Base-by-base conservation (phyloP, 64 coral and sea anemone species). In the Cladopsammia gracilis region DNA sequence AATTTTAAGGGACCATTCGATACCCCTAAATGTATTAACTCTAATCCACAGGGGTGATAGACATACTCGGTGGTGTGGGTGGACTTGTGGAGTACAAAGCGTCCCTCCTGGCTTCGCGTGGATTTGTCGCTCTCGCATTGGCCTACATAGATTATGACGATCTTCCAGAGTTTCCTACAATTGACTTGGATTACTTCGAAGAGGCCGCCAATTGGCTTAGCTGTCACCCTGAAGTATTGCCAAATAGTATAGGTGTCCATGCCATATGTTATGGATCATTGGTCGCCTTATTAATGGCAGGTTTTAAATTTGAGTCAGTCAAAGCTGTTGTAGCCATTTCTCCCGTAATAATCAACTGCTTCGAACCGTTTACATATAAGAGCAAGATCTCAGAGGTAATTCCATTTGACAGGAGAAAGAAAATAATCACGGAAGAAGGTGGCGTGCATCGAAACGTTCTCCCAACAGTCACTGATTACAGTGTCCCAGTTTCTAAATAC, bases 161-260 rank as follows among this genome's bases (percentile, higher is more conserved):
- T 46, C 64, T 90, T 12, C 76, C 62, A 2, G 69, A 42, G n/a
- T 68, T 52, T 49, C 23, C 20, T 61, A 54, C 60, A 1, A 22
- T 81, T 5, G 62, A 90, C 14, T 48, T 90, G 25, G 68, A 57
- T 42, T 90, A 90, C 61, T 90, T 81, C 48, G 75, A 90, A 7
- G 88, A 90, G 69, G 76, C 88, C 25, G 88, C 57, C 6, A 57
- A 90, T 48, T 90, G 88, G 88, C 65, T 90, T 43, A 52, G 50
- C 48, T 81, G n/a, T 79, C 75, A 90, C 74, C 76, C 88, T 16
- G 57, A 81, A 44, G 76, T 90, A 15, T 59, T 57, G 0, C n/a
- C 75, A 0, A 4, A n/a, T 60, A 76, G 88, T n/a, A 71, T 90
- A n/a, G 88, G 88, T 20, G 75, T 90, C 44, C 77, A 80, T 25